Conservation (phyloP, 2,797 vertebrate genomes). For the Hapalemur alaotrensis region DNA sequence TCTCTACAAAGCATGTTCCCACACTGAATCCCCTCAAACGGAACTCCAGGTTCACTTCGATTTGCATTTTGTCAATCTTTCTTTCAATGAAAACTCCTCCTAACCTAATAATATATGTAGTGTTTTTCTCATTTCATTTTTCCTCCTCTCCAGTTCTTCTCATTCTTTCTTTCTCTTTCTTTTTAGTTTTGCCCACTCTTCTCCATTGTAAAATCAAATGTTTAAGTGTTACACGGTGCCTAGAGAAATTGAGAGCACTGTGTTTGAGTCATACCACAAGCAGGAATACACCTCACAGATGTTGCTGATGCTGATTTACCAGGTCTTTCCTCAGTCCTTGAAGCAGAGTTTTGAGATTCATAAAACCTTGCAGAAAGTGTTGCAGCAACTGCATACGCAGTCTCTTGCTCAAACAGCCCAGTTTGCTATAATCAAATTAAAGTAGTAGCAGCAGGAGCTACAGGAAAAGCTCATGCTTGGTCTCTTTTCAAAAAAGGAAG, state of each 20-base stretch:
- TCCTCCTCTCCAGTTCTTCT: neutral
- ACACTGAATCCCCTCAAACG: neutral
- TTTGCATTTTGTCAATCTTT: neutral
- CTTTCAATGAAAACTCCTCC: neutral
- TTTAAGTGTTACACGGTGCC: neutral
- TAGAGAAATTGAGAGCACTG: neutral
- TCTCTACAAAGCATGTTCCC: neutral
- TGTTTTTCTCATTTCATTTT: neutral
- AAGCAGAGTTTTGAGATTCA: neutral
- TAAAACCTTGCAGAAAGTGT: neutral
- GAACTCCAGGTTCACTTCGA: neutral
- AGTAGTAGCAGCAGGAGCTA: neutral
- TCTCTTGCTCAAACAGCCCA: neutral
- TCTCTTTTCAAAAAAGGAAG: constrained; percentile 38
- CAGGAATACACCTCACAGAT: neutral
- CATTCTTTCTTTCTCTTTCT: neutral
- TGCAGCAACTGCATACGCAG: neutral
- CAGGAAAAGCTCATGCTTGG: neutral
- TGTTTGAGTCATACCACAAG: neutral
- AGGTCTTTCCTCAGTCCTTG: neutral
- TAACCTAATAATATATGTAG: neutral
- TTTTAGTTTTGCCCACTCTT: neutral
- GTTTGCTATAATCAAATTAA: constrained; percentile 32
- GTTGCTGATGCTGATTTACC: neutral
- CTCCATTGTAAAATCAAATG: neutral